Evolutionary conservation across 2,888 invertebrate genomes (phyloP).

Genomic region (Troilus luridus): DNA sequence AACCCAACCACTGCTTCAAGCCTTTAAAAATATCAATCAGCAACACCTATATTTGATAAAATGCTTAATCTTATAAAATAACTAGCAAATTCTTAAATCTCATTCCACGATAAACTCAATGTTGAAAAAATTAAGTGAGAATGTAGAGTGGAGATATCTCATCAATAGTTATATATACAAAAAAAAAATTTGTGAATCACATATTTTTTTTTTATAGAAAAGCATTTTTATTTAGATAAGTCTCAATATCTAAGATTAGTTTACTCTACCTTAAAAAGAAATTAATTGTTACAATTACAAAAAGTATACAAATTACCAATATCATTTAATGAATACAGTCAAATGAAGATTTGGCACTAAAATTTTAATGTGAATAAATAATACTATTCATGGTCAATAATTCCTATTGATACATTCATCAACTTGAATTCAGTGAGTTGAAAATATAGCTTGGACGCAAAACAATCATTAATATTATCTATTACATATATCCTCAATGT

Average conservation of each 20-base stretch:
- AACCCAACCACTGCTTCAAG: not conserved
- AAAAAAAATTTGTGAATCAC: not conserved
- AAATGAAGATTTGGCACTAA: not conserved
- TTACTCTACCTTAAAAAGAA: not conserved
- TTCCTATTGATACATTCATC: too few species aligned
- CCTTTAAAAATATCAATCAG: not conserved
- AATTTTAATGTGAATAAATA: not conserved
- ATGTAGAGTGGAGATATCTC: not conserved
- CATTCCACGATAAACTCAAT: not conserved
- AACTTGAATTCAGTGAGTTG: too few species aligned
- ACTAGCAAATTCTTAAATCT: not conserved
- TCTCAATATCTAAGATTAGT: not conserved
- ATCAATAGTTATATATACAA: not conserved
- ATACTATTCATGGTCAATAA: not conserved
- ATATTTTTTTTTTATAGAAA: not conserved
- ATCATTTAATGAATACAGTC: not conserved
- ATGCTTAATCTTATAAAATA: not conserved
- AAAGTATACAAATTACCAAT: not conserved
- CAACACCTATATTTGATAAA: not conserved
- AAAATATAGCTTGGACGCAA: too few species aligned
- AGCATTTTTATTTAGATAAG: not conserved
- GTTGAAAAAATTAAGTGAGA: not conserved
- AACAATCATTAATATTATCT: too few species aligned
- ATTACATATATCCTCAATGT: too few species aligned
- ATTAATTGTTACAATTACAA: not conserved